Percentiles rank a stretch among this genome's conserved stretches.
phyloP scores from a whole-genome alignment of 2,797 vertebrate species.

The Pipistrellus kuhlii region DNA sequence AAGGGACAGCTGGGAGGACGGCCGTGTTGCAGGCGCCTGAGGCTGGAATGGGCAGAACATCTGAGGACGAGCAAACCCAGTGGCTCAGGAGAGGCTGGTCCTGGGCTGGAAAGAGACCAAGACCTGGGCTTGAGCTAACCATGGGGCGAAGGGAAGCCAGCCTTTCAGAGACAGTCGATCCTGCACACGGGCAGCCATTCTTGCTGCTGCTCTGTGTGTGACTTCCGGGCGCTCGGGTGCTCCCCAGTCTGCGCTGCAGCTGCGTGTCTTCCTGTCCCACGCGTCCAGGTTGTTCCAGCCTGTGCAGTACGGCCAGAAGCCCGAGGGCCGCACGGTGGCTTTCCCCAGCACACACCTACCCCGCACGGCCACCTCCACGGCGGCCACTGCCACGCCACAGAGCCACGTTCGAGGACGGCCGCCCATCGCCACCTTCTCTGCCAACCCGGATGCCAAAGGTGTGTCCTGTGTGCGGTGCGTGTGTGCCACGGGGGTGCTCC shows the following conservation, averaged over 20 bases:
- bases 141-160: neutral
- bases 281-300: conserved; percentile 92
- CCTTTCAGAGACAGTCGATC: neutral
- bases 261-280: neutral
- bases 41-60: fast-evolving
- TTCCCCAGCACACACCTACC: conserved; percentile 85
- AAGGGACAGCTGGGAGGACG: neutral
- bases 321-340: conserved; percentile 90
- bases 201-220: too few relatives aligned
- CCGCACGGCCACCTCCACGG: conserved; percentile 73
- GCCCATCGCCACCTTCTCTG: conserved; percentile 85
- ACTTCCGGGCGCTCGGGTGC: too few relatives aligned
- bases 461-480: neutral
- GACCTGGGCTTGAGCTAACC: neutral
- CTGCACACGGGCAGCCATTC: too few relatives aligned
- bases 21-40: fast-evolving
- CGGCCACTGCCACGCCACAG: conserved; percentile 75
- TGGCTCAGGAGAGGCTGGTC: neutral
- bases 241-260: neutral
- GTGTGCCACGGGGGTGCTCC: neutral
- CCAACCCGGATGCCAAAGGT: conserved; percentile 89
- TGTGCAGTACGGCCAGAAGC: conserved; percentile 94
- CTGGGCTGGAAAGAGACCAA: neutral
- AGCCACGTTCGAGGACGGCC: conserved; percentile 86
- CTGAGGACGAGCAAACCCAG: neutral